Percentiles rank a stretch among this genome's conserved stretches.
These are phyloP conservation scores for Creontiades dilutus DNA, from an alignment of 2,888 invertebrate species.

Conservation along the genomic window DNA sequence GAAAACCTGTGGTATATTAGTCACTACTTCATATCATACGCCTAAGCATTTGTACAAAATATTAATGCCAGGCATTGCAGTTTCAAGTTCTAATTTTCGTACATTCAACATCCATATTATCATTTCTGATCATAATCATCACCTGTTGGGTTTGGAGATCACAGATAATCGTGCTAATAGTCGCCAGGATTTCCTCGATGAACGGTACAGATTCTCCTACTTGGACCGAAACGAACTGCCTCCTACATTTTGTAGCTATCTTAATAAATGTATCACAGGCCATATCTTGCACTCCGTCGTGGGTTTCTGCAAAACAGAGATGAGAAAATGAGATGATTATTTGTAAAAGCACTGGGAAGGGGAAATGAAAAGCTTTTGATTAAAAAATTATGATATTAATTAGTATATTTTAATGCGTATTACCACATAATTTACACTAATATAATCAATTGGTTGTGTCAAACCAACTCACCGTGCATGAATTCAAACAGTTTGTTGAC, in stretches of 20 bases:
- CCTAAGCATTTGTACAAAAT: too few relatives aligned
- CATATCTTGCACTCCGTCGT: constrained; percentile 99
- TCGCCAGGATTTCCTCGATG: constrained; percentile 97
- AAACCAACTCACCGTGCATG: constrained; percentile 88
- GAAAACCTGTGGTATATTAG: too few relatives aligned
- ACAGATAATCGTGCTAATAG: constrained; percentile 98
- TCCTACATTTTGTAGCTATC: constrained; percentile 97
- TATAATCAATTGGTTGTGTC: too few relatives aligned
- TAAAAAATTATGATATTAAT: too few relatives aligned
- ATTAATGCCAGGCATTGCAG: too few relatives aligned
- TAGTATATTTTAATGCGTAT: too few relatives aligned
- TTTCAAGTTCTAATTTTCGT: too few relatives aligned
- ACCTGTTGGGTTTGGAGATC: constrained; percentile 99
- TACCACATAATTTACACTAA: too few relatives aligned
- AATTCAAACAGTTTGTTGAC: constrained; percentile 99
- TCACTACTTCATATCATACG: too few relatives aligned
- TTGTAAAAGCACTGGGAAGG: too few relatives aligned
- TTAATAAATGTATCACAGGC: constrained; percentile 99
- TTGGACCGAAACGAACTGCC: constrained; percentile 98
- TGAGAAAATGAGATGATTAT: background rate
- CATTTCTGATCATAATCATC: constrained; percentile 51
- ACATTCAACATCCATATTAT: too few relatives aligned
- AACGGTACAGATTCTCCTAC: constrained; percentile 98
- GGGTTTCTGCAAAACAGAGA: constrained; percentile 86
- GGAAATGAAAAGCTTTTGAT: too few relatives aligned